Conservation (phyloP, 2,797 vertebrate genomes). For the Crenuchus spilurus region DNA sequence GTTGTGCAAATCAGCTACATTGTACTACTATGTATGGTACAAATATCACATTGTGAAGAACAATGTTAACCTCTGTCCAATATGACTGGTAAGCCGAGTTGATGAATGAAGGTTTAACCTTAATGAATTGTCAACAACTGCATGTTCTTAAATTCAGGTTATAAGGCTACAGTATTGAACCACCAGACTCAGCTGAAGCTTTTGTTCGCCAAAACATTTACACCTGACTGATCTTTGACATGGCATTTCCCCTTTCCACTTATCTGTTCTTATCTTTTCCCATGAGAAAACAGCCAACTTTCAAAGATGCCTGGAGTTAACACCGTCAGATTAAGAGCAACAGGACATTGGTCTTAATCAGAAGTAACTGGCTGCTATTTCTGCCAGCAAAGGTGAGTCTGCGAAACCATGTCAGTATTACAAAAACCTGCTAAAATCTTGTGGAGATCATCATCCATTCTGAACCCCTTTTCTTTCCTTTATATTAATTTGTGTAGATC, state of each 20-base stretch:
- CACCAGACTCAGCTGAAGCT: neutral
- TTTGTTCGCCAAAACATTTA: neutral
- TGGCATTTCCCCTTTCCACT: neutral
- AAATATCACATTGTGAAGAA: neutral
- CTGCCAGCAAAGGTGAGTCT: slow-evolving; percentile 13
- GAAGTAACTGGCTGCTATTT: slow-evolving; percentile 11
- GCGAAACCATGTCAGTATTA: neutral
- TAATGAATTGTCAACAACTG: neutral
- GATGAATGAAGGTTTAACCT: neutral
- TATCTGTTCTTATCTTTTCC: neutral
- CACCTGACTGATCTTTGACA: neutral
- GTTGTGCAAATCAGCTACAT: neutral
- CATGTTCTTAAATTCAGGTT: neutral
- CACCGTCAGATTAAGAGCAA: slow-evolving; percentile 19
- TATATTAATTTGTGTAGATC: too few relatives aligned
- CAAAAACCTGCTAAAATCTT: too few relatives aligned
- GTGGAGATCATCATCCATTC: too few relatives aligned
- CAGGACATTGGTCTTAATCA: slow-evolving; percentile 36
- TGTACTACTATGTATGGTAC: neutral
- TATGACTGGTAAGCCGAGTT: neutral
- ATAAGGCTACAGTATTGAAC: neutral
- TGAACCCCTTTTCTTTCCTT: too few relatives aligned
- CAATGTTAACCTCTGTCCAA: neutral
- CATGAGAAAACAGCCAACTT: neutral
- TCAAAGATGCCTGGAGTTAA: slow-evolving; percentile 5